These are phyloP conservation scores for Drosophila burlai DNA, from an alignment of 1,140 invertebrate species.

Conservation along the genomic window DNA sequence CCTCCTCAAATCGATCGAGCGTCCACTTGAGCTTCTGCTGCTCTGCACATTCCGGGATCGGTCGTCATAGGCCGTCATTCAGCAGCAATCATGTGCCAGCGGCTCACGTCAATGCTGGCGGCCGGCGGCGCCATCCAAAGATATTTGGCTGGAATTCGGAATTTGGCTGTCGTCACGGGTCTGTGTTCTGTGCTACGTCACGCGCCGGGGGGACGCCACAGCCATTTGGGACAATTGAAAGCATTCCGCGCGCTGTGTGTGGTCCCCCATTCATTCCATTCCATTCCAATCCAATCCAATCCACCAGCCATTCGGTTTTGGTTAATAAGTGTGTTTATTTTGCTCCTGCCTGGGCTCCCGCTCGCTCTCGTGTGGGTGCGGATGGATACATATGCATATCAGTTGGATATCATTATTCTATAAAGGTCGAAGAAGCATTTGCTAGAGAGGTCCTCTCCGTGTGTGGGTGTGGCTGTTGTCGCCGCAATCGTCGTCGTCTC, in stretches of 20 bases:
- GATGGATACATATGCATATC: constrained; percentile 29
- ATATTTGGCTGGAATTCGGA: constrained; percentile 62
- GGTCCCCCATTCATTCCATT: constrained; percentile 27
- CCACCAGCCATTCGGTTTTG: constrained; percentile 24
- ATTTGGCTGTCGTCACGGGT: constrained; percentile 75
- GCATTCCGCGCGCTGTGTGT: constrained; percentile 20
- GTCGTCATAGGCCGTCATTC: constrained; percentile 54
- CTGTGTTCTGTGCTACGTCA: constrained; percentile 59
- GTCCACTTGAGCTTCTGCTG: constrained; percentile 56
- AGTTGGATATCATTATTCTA: constrained; percentile 45
- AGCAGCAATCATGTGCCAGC: constrained; percentile 57
- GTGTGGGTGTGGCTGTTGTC: constrained; percentile 26
- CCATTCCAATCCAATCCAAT: constrained; percentile 4
- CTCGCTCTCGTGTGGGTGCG: constrained; percentile 22
- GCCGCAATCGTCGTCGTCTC: constrained; percentile 40
- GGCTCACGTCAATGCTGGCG: constrained; percentile 64
- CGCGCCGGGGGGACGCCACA: constrained; percentile 67
- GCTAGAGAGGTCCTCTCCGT: constrained; percentile 32
- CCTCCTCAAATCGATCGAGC: constrained; percentile 5
- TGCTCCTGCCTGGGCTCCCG: constrained; percentile 11
- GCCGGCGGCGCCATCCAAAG: constrained; percentile 36
- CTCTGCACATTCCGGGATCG: constrained; percentile 61
- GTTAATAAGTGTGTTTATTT: constrained; percentile 45
- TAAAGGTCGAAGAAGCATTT: constrained; percentile 50
- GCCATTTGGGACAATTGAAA: constrained; percentile 42